These are phyloP conservation scores for Drosophila repleta DNA, from an alignment of 1,140 invertebrate genomes.

Conservation along the genomic window DNA sequence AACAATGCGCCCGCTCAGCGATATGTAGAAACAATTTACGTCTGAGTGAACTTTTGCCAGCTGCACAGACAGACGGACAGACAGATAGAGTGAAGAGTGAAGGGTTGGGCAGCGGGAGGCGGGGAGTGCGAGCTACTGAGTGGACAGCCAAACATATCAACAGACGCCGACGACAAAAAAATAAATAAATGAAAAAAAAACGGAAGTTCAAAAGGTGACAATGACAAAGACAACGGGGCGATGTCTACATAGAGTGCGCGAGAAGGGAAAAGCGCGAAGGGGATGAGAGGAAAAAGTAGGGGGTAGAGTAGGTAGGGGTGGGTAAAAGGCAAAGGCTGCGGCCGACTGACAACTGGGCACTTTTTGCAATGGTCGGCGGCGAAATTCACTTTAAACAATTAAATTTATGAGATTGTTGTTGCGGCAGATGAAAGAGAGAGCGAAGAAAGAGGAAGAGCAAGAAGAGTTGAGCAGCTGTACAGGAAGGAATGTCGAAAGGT, in stretches of 20 bases:
- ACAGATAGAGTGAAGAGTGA: slow-evolving; percentile 8
- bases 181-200: slow-evolving; percentile 53
- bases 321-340: not conserved
- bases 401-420: slow-evolving; percentile 77
- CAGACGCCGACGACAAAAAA: slow-evolving; percentile 34
- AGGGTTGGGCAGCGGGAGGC: not conserved
- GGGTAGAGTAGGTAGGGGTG: not conserved
- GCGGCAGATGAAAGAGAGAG: slow-evolving; percentile 54
- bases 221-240: slow-evolving; percentile 29
- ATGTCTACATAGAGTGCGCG: not conserved
- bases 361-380: slow-evolving; percentile 57
- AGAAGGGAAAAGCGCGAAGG: not conserved
- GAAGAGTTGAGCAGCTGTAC: not conserved
- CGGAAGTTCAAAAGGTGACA: slow-evolving; percentile 81
- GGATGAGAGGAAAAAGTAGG: too few relatives aligned
- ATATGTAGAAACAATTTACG: slow-evolving; percentile 75
- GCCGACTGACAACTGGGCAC: slow-evolving; percentile 37
- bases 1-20: slow-evolving; percentile 60
- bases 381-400: slow-evolving; percentile 78
- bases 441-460: not conserved
- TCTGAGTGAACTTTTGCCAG: slow-evolving; percentile 66
- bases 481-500: slow-evolving; percentile 41
- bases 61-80: slow-evolving; percentile 31
- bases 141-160: slow-evolving; percentile 51
- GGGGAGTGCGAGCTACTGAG: not conserved